A percentile compares a stretch with the other conserved stretches of the same genome.
These are phyloP conservation scores for Trichoplusia ni DNA, from an alignment of 1,140 invertebrate genomes.

Conservation along the genomic window DNA sequence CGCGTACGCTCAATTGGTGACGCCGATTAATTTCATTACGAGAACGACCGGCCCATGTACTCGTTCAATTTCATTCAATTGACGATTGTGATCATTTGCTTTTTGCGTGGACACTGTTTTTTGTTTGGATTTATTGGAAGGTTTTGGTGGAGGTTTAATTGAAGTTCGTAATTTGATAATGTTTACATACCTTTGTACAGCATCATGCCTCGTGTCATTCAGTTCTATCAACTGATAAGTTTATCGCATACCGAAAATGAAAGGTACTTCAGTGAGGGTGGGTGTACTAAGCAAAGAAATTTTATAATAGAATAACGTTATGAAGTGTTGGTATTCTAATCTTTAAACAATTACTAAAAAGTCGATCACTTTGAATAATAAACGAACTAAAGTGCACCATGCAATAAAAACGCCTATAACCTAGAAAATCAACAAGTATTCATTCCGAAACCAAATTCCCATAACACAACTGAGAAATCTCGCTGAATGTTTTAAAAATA, in stretches of 20 bases:
- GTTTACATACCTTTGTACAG: no score
- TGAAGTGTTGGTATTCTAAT: no score
- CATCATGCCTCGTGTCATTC: no score
- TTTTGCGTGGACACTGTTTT: conserved; percentile 5
- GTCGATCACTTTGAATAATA: neutral
- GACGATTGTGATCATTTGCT: conserved; percentile 15
- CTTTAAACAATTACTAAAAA: neutral
- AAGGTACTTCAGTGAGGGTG: no score
- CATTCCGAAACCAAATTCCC: conserved; percentile 22
- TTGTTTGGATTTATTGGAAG: neutral
- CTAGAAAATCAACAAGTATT: conserved; percentile 23
- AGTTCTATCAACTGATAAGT: no score
- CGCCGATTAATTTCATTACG: conserved; percentile 28
- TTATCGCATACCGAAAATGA: no score
- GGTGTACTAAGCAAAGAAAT: no score
- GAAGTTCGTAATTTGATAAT: neutral
- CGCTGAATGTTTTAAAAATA: conserved; percentile 33
- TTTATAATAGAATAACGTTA: no score
- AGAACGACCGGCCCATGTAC: conserved; percentile 11
- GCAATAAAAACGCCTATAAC: neutral
- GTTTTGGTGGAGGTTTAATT: neutral
- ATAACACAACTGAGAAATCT: conserved; percentile 27
- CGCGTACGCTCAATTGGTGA: conserved; percentile 24
- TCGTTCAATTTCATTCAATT: conserved; percentile 27
- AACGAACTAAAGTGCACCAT: neutral